Percentiles rank a stretch among this genome's conserved stretches.
These are phyloP conservation scores for Pseudoips prasinana DNA, from an alignment of 2,888 invertebrate genomes.

Conservation along the genomic window DNA sequence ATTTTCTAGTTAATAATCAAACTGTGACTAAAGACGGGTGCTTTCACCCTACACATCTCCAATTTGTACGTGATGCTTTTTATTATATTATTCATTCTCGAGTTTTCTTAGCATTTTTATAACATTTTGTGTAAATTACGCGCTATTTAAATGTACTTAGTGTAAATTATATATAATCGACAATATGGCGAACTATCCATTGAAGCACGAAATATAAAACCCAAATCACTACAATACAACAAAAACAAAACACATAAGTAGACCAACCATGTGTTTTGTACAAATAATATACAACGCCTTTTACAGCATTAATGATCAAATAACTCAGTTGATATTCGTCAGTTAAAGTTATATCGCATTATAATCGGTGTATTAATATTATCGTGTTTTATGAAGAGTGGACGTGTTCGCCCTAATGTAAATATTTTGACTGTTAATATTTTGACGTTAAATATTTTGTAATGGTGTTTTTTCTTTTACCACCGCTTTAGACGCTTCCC, in stretches of 20 bases:
- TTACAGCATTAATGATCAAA: too few species aligned
- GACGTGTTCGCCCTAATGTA: constrained; percentile 12
- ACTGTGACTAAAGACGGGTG: constrained; percentile 9
- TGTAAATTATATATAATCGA: constrained; percentile 31
- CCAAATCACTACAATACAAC: too few species aligned
- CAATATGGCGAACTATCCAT: constrained; percentile 14
- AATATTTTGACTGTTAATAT: constrained; percentile 38
- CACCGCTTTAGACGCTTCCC: constrained; percentile 55
- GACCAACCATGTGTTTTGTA: too few species aligned
- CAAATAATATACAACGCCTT: not conserved
- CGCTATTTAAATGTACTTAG: constrained; percentile 41
- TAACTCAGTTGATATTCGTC: too few species aligned
- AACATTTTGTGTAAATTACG: constrained; percentile 30
- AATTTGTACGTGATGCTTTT: constrained; percentile 59
- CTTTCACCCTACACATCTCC: constrained; percentile 27
- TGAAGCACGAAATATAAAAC: constrained; percentile 4
- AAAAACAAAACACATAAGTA: too few species aligned
- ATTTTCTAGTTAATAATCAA: not conserved
- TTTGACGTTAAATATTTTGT: constrained; percentile 52
- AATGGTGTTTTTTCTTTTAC: constrained; percentile 45
- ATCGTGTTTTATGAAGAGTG: too few species aligned
- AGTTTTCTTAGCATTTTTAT: constrained; percentile 48
- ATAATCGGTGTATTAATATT: too few species aligned
- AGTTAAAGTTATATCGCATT: too few species aligned
- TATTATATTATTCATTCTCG: constrained; percentile 42